These are phyloP conservation scores for Heliconius ismenius DNA, from an alignment of 2,888 invertebrate species.

Conservation along the genomic window DNA sequence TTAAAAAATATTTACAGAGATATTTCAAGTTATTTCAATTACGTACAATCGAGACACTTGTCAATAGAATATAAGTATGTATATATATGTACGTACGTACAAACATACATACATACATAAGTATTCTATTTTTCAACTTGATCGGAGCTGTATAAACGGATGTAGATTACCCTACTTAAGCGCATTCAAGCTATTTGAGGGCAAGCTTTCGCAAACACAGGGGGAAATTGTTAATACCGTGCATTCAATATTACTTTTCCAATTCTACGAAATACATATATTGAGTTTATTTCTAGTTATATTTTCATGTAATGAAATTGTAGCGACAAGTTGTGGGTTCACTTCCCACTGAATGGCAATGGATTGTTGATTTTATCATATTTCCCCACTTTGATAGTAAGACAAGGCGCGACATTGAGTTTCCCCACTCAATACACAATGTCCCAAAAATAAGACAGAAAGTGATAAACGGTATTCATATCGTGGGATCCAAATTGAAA, in stretches of 20 bases:
- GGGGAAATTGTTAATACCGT: conserved; percentile 5
- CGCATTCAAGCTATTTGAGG: conserved; percentile 13
- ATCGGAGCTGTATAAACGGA: conserved; percentile 9
- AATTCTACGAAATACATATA: not conserved
- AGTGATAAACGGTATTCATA: not conserved
- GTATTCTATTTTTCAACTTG: not conserved
- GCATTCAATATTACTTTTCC: not conserved
- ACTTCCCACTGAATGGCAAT: no score
- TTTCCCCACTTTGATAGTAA: no score
- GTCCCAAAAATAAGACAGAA: not conserved
- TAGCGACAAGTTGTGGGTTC: no score
- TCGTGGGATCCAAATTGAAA: no score
- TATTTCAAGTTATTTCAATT: not conserved
- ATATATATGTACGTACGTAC: not conserved
- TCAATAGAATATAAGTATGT: not conserved
- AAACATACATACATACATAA: no score
- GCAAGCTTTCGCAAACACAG: conserved; percentile 15
- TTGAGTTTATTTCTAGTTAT: not conserved
- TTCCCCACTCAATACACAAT: no score
- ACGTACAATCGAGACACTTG: not conserved
- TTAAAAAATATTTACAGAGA: no score
- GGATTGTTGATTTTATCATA: no score
- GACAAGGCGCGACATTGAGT: no score
- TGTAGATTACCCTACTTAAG: conserved; percentile 13
- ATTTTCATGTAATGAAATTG: no score